A percentile compares a stretch with the other conserved stretches of the same genome.
phyloP scores from a whole-genome alignment of 1,140 invertebrate genomes.

The Penaeus indicus region DNA sequence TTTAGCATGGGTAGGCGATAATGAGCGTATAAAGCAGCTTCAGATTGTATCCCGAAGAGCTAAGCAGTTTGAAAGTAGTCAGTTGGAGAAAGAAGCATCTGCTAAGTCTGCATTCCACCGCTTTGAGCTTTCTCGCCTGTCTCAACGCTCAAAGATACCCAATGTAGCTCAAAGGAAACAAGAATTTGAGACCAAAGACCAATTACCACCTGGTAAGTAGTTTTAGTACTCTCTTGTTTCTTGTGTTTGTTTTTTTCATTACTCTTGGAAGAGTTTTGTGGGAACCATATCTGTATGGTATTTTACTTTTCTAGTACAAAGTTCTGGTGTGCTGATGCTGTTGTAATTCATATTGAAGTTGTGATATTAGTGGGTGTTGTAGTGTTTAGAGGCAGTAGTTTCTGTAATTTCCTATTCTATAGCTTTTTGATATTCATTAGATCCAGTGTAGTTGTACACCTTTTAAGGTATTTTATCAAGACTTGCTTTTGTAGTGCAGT shows the following conservation, averaged over 20 bases:
- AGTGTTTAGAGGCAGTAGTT: too few relatives aligned
- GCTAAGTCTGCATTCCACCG: slow-evolving; percentile 79
- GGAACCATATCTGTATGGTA: too few relatives aligned
- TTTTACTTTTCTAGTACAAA: too few relatives aligned
- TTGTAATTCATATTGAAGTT: too few relatives aligned
- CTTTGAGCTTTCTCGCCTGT: slow-evolving; percentile 80
- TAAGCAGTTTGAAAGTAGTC: slow-evolving; percentile 79
- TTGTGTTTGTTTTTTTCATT: neutral
- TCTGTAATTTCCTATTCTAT: too few relatives aligned
- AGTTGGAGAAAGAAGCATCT: slow-evolving; percentile 71
- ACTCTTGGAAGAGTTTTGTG: neutral
- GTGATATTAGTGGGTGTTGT: too few relatives aligned
- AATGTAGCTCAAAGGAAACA: slow-evolving; percentile 81
- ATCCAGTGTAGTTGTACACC: too few relatives aligned
- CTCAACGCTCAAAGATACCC: slow-evolving; percentile 78
- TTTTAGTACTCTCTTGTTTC: slow-evolving; percentile 1
- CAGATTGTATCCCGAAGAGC: slow-evolving; percentile 74
- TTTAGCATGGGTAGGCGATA: slow-evolving; percentile 66
- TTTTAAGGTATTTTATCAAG: too few relatives aligned
- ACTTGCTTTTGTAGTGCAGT: too few relatives aligned
- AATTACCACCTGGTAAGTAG: slow-evolving; percentile 37
- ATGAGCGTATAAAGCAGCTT: slow-evolving; percentile 66
- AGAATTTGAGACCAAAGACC: slow-evolving; percentile 79
- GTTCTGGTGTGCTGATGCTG: too few relatives aligned
- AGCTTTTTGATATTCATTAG: too few relatives aligned